Conservation (phyloP, 2,797 vertebrate species). For the Carapus acus region DNA sequence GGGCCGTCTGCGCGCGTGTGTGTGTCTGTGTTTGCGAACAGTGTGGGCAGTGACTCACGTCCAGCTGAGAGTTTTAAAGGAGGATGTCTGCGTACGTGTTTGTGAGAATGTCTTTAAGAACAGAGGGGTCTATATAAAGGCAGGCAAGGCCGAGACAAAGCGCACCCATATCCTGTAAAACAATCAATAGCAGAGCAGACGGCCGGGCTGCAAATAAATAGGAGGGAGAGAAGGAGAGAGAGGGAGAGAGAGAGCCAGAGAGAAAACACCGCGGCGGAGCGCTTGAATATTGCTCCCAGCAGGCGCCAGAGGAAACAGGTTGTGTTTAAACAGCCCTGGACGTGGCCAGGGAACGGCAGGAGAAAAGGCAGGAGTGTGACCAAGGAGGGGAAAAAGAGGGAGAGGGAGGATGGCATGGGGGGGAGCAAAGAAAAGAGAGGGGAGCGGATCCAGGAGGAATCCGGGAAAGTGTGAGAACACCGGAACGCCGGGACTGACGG, state of each 20-base stretch:
- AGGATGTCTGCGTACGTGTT: conserved; percentile 19
- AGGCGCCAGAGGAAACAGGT: conserved; percentile 68
- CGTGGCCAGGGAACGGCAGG: conserved; percentile 39
- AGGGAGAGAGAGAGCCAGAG: conserved; percentile 33
- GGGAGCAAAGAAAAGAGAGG: background rate
- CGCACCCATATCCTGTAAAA: conserved; percentile 63
- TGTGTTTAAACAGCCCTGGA: conserved; percentile 65
- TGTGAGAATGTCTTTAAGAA: conserved; percentile 40
- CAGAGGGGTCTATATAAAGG: conserved; percentile 56
- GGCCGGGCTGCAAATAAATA: conserved; percentile 65
- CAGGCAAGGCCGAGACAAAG: conserved; percentile 43
- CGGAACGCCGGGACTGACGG: conserved; percentile 14
- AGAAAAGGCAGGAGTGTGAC: conserved; percentile 32
- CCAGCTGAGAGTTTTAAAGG: conserved; percentile 30
- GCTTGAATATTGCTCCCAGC: conserved; percentile 57
- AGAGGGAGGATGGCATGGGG: conserved; percentile 1
- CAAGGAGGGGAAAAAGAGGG: conserved; percentile 21
- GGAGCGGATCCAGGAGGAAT: conserved; percentile 32
- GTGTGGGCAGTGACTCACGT: conserved; percentile 35
- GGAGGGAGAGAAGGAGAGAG: conserved; percentile 11
- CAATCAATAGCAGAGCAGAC: conserved; percentile 55
- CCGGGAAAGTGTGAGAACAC: conserved; percentile 24
- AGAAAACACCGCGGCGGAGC: conserved; percentile 49
- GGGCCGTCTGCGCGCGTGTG: conserved; percentile 2
- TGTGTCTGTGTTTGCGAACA: conserved; percentile 11